Percentiles rank a stretch among this genome's conserved stretches.
Evolutionary conservation across 1,140 invertebrate species (phyloP).

Genomic region (Tribolium madens): DNA sequence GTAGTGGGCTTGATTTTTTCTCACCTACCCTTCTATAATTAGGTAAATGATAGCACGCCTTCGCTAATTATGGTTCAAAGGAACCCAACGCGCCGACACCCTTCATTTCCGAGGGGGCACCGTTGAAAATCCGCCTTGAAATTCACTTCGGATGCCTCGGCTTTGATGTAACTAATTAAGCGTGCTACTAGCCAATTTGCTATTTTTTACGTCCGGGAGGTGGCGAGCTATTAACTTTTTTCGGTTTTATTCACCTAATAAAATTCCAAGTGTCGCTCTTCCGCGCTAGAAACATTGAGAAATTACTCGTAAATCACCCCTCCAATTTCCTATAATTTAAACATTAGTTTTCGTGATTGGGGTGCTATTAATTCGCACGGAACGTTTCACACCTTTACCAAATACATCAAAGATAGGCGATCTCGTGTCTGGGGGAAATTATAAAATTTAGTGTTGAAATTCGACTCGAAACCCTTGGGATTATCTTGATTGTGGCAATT

Average conservation of each 20-base stretch:
- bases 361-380: constrained; percentile 22
- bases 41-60: constrained; percentile 58
- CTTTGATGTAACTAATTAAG: constrained; percentile 40
- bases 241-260: neutral
- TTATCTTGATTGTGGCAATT: neutral
- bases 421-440: constrained; percentile 20
- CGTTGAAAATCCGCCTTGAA: constrained; percentile 40
- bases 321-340: constrained; percentile 29
- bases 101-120: constrained; percentile 34
- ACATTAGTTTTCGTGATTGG: constrained; percentile 30
- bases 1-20: constrained; percentile 44
- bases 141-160: constrained; percentile 6
- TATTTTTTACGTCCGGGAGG: constrained; percentile 11
- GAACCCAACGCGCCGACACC: constrained; percentile 25
- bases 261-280: neutral
- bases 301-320: constrained; percentile 32
- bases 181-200: constrained; percentile 38
- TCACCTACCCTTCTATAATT: constrained; percentile 57
- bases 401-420: constrained; percentile 34
- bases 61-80: constrained; percentile 58
- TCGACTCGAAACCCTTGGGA: constrained; percentile 3
- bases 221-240: constrained; percentile 19
- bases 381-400: constrained; percentile 14
- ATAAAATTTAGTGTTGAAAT: constrained; percentile 4
- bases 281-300: neutral